These are phyloP conservation scores for Polyodon spathula DNA, from an alignment of 2,113 vertebrate species.

Conservation along the genomic window DNA sequence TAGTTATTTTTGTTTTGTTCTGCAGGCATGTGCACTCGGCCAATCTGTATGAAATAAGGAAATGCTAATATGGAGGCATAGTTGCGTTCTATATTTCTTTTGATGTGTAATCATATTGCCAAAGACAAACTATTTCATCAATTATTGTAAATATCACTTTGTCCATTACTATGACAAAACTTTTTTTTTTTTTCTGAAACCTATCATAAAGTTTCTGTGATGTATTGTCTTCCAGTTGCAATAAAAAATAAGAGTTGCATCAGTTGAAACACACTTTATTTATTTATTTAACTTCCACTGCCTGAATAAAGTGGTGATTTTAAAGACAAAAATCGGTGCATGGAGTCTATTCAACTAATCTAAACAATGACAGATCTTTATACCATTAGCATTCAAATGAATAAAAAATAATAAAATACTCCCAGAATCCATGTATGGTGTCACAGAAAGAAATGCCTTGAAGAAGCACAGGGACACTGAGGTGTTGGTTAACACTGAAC, in stretches of 20 bases:
- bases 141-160: slow-evolving; percentile 89
- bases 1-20: no score
- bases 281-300: slow-evolving; percentile 1
- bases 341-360: no score
- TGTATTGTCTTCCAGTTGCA: slow-evolving; percentile 99
- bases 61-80: slow-evolving; percentile 35
- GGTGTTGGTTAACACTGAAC: no score
- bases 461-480: no score
- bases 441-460: no score
- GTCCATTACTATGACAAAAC: slow-evolving; percentile 56
- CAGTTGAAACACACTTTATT: slow-evolving; percentile 49
- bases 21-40: slow-evolving; percentile 37
- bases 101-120: slow-evolving; percentile 48
- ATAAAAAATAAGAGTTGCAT: slow-evolving; percentile 97
- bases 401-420: no score
- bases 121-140: slow-evolving; percentile 65
- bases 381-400: no score
- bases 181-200: slow-evolving; percentile 71
- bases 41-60: slow-evolving; percentile 23
- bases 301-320: no score
- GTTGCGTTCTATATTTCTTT: slow-evolving; percentile 44
- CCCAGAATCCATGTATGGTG: no score
- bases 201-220: slow-evolving; percentile 99
- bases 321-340: background rate
- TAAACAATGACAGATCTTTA: no score